A percentile compares a stretch with the other conserved stretches of the same genome.
These are phyloP conservation scores for Myotis brandtii DNA, from an alignment of 2,113 vertebrate genomes.

Conservation along the genomic window DNA sequence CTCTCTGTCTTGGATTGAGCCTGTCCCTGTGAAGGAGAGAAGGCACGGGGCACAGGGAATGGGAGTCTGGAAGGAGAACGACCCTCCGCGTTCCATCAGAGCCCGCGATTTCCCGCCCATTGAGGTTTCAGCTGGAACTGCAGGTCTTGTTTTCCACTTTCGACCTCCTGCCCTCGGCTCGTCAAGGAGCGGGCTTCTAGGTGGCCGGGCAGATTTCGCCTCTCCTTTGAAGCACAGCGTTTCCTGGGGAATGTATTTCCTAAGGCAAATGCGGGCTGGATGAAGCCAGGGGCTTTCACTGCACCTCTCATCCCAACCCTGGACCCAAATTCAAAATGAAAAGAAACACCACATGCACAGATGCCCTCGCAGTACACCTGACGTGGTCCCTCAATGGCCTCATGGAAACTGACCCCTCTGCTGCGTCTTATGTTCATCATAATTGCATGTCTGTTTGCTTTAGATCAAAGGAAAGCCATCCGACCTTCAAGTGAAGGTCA, in stretches of 20 bases:
- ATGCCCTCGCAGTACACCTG: background rate
- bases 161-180: background rate
- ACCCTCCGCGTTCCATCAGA: background rate
- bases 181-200: background rate
- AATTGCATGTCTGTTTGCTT: background rate
- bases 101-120: background rate
- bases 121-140: background rate
- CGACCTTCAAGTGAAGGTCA: background rate
- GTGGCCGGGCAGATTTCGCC: background rate
- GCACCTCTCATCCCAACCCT: background rate
- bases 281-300: background rate
- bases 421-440: background rate
- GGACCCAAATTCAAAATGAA: constrained; percentile 12
- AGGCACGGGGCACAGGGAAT: background rate
- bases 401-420: background rate
- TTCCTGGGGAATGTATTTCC: background rate
- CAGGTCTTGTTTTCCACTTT: background rate
- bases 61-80: background rate
- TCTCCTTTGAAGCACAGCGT: background rate
- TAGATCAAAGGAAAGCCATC: background rate
- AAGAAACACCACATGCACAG: background rate
- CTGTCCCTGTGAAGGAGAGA: background rate
- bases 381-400: background rate
- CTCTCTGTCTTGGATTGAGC: background rate
- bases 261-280: background rate